Percentiles rank a stretch among this genome's conserved stretches.
Evolutionary conservation across 1,140 invertebrate species (phyloP).

Genomic region (Leptopilina boulardi): DNA sequence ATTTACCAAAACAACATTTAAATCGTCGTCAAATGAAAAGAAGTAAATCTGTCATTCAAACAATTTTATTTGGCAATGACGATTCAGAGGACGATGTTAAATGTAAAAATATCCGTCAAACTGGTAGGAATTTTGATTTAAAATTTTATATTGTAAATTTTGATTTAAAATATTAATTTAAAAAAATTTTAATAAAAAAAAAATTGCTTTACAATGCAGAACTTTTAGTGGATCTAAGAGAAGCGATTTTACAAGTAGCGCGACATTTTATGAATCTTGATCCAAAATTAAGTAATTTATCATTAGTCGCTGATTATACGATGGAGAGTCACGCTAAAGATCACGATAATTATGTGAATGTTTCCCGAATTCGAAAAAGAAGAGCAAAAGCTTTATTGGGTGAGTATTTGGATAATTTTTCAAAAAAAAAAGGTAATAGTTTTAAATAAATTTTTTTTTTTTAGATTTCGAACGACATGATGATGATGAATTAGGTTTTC

Average conservation of each 20-base stretch:
- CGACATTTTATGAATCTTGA: conserved; percentile 91
- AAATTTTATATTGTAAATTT: background rate
- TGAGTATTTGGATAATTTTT: conserved; percentile 58
- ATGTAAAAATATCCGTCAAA: conserved; percentile 98
- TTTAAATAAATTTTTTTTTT: conserved; percentile 56
- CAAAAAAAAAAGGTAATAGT: conserved; percentile 30
- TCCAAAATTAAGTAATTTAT: conserved; percentile 84
- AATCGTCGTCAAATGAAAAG: conserved; percentile 91
- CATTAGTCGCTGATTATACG: conserved; percentile 93
- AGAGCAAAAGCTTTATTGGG: conserved; percentile 95
- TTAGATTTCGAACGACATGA: conserved; percentile 98
- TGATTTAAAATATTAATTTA: conserved; percentile 16
- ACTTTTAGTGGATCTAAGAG: conserved; percentile 96
- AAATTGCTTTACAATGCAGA: conserved; percentile 76
- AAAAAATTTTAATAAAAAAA: conserved; percentile 16
- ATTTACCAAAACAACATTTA: conserved; percentile 94
- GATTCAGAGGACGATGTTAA: conserved; percentile 89
- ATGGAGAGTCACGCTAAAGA: conserved; percentile 97
- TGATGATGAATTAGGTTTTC: conserved; percentile 98
- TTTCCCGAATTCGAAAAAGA: conserved; percentile 89
- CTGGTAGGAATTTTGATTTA: conserved; percentile 79
- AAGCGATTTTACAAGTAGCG: conserved; percentile 94
- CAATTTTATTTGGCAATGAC: conserved; percentile 89
- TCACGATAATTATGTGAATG: conserved; percentile 95
- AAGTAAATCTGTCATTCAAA: conserved; percentile 92